These are phyloP conservation scores for Oryzias celebensis DNA, from an alignment of 2,113 vertebrate genomes.

Conservation along the genomic window DNA sequence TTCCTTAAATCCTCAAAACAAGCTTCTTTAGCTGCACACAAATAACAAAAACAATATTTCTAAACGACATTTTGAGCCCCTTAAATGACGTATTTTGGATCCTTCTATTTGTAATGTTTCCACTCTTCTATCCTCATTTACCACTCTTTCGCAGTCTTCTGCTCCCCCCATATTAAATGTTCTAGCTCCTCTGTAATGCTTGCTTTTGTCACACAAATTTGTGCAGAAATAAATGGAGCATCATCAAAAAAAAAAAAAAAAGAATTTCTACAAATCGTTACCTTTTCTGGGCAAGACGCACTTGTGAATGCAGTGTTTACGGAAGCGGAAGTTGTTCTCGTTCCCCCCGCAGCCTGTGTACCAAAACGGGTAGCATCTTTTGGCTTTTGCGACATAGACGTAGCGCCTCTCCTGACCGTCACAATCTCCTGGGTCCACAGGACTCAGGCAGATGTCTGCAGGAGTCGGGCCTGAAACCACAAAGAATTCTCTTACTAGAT, in stretches of 20 bases:
- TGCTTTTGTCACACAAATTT: too few relatives aligned
- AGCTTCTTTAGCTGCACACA: too few relatives aligned
- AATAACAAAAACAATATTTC: too few relatives aligned
- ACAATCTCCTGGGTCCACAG: constrained; percentile 79
- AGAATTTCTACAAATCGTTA: constrained; percentile 1
- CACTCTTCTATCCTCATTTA: too few relatives aligned
- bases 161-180: too few relatives aligned
- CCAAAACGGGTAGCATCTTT: constrained; percentile 77
- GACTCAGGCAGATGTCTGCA: constrained; percentile 71
- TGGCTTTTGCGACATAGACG: constrained; percentile 72
- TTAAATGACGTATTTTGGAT: too few relatives aligned
- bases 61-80: too few relatives aligned
- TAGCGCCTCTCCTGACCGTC: constrained; percentile 71
- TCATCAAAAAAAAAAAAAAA: neutral
- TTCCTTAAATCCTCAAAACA: too few relatives aligned
- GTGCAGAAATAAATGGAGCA: too few relatives aligned
- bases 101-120: too few relatives aligned
- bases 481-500: neutral
- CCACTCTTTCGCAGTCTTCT: too few relatives aligned
- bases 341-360: constrained; percentile 93
- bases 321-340: constrained; percentile 84
- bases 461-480: constrained; percentile 58
- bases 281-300: constrained; percentile 75
- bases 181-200: too few relatives aligned
- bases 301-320: constrained; percentile 73